A percentile compares a stretch with the other conserved stretches of the same genome.
phyloP scores from a whole-genome alignment of 2,797 vertebrate species.

The Tapera naevia region DNA sequence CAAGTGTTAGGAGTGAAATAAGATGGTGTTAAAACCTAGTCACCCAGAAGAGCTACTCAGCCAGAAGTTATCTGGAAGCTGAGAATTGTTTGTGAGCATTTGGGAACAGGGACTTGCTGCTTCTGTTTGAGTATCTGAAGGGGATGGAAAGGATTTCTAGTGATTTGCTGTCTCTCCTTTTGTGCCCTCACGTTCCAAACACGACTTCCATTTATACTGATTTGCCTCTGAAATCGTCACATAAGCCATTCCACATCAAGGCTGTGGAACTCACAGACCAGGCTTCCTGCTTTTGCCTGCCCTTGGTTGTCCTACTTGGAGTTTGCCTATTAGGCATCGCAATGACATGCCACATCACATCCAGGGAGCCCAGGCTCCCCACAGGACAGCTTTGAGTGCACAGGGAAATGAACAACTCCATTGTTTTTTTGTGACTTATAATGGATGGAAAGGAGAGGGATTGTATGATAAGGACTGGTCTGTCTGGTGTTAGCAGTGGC shows the following conservation, averaged over 20 bases:
- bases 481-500: not conserved
- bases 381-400: not conserved
- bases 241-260: not conserved
- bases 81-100: not conserved
- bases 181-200: not conserved
- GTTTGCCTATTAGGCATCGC: not conserved
- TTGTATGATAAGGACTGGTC: fast-evolving
- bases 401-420: not conserved
- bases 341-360: too few relatives aligned
- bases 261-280: not conserved
- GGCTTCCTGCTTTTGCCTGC: not conserved
- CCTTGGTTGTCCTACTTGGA: not conserved
- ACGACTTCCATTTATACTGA: not conserved
- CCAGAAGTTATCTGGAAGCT: not conserved
- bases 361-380: not conserved
- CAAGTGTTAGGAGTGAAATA: not conserved
- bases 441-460: not conserved
- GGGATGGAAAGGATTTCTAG: not conserved
- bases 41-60: not conserved
- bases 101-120: not conserved
- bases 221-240: not conserved
- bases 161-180: not conserved
- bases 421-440: not conserved
- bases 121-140: not conserved
- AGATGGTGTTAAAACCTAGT: not conserved